A percentile compares a stretch with the other conserved stretches of the same genome.
Conservation (phyloP, 2,797 vertebrate genomes). For the Lepilemur ruficaudatus region DNA sequence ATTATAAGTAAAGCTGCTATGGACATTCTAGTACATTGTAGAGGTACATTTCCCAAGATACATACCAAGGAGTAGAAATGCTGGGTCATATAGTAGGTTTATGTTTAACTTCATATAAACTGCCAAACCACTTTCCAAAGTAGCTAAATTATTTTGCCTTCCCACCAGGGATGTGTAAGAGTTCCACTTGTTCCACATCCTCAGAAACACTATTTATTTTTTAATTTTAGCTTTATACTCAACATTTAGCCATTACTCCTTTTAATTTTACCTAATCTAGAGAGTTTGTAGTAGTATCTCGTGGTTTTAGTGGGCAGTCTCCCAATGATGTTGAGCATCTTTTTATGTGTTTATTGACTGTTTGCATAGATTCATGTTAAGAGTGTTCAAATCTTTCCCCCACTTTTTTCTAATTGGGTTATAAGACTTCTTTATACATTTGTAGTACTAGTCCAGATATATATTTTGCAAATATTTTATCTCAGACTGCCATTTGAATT, state of each 20-base stretch:
- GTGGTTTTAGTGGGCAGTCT: background rate
- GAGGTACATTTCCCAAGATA: background rate
- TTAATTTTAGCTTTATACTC: background rate
- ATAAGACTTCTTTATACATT: background rate
- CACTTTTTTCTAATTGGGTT: background rate
- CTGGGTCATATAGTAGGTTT: background rate
- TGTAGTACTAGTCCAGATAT: background rate
- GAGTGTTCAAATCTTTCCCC: background rate
- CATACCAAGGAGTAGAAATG: background rate
- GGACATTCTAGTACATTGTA: background rate
- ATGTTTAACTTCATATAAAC: background rate
- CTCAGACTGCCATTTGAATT: background rate
- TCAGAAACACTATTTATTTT: background rate
- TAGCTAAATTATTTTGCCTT: background rate
- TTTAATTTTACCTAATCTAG: background rate
- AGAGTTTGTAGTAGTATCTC: background rate
- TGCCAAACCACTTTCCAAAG: background rate
- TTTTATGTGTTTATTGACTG: background rate
- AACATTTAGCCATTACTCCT: background rate
- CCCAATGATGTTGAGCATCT: background rate
- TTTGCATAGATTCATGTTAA: background rate
- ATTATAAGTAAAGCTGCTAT: background rate
- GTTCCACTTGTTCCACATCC: background rate
- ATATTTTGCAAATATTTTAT: background rate
- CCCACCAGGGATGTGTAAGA: background rate